These are phyloP conservation scores for Phyllotis vaccarum DNA, from an alignment of 2,797 vertebrate genomes.

Conservation along the genomic window DNA sequence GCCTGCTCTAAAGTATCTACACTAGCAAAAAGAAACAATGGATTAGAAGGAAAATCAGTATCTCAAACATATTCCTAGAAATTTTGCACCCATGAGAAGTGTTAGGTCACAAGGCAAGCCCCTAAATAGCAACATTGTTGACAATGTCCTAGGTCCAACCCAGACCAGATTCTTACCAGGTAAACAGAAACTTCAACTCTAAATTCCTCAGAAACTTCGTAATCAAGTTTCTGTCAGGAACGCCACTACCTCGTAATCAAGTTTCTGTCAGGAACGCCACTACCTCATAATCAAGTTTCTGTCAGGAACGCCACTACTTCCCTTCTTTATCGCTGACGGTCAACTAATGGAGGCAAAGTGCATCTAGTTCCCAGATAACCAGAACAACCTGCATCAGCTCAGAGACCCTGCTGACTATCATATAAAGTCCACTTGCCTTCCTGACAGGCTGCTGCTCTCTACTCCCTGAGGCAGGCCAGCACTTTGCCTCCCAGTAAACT, in stretches of 20 bases:
- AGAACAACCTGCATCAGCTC: not conserved
- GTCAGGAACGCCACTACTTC: not conserved
- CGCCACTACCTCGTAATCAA: not conserved
- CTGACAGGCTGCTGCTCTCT: too few species aligned
- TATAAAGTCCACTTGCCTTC: not conserved
- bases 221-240: not conserved
- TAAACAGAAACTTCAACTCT: not conserved
- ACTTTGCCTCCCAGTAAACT: not conserved
- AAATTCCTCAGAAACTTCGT: not conserved
- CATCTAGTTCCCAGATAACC: not conserved
- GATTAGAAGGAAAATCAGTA: not conserved
- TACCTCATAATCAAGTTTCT: not conserved
- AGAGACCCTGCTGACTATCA: not conserved
- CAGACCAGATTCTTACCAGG: not conserved
- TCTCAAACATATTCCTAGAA: not conserved
- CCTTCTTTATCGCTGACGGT: not conserved
- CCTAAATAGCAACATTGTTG: not conserved
- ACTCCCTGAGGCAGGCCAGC: not conserved
- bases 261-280: not conserved
- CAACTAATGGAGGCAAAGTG: not conserved
- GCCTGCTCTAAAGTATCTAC: not conserved
- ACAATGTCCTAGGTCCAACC: not conserved
- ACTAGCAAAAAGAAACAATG: conserved; percentile 8
- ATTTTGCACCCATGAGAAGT: not conserved
- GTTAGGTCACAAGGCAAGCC: not conserved